These are phyloP conservation scores for Scaptomyza hsui DNA, from an alignment of 1,140 invertebrate genomes.

Conservation along the genomic window DNA sequence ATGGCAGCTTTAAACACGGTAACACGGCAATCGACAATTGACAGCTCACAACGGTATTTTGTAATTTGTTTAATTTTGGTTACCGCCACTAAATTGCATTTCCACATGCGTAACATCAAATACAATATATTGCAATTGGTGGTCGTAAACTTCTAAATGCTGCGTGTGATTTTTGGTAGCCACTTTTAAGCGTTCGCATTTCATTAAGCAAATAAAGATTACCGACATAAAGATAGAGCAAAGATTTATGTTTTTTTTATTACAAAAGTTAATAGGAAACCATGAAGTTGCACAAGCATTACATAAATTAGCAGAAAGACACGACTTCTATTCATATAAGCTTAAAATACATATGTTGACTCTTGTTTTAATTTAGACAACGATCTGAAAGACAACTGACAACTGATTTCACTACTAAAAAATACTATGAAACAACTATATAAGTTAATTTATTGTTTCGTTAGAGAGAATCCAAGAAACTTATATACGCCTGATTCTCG, in stretches of 20 bases:
- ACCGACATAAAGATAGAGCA: background rate
- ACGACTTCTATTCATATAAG: too few species aligned
- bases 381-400: too few species aligned
- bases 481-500: too few species aligned
- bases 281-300: background rate
- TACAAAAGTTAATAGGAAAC: background rate
- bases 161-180: conserved; percentile 34
- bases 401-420: too few species aligned
- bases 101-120: conserved; percentile 6
- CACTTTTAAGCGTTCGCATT: background rate
- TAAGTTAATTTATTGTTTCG: too few species aligned
- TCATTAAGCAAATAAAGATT: background rate
- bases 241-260: background rate
- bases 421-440: too few species aligned
- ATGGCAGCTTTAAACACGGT: background rate
- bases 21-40: background rate
- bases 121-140: conserved; percentile 9
- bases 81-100: conserved; percentile 48
- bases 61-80: conserved; percentile 44
- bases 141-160: conserved; percentile 47
- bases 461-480: too few species aligned
- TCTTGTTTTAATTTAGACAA: too few species aligned
- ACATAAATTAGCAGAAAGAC: conserved; percentile 1
- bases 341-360: too few species aligned
- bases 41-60: conserved; percentile 20